These are phyloP conservation scores for Apogon talboti DNA, from an alignment of 2,797 vertebrate genomes.

Conservation along the genomic window DNA sequence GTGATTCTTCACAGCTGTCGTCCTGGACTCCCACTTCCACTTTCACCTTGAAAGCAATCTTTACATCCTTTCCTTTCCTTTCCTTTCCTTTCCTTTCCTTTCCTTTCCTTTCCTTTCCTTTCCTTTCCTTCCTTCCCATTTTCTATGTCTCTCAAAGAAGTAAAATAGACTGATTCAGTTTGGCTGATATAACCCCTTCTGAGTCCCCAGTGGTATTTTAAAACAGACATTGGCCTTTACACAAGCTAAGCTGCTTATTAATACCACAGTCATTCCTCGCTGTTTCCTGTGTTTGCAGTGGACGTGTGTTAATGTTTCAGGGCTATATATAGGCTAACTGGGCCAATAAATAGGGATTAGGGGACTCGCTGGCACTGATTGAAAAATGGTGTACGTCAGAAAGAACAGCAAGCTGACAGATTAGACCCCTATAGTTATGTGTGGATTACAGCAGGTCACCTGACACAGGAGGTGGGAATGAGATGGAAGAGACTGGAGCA, in stretches of 20 bases:
- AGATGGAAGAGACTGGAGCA: not conserved
- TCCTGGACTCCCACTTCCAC: conserved; percentile 28
- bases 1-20: conserved; percentile 31
- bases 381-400: conserved; percentile 54
- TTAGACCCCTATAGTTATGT: conserved; percentile 34
- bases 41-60: conserved; percentile 54
- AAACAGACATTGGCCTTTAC: conserved; percentile 67
- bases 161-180: conserved; percentile 43
- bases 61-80: conserved; percentile 2
- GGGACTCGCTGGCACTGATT: conserved; percentile 31
- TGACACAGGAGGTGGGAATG: conserved; percentile 27
- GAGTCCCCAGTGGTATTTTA: conserved; percentile 61
- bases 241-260: conserved; percentile 76
- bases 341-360: conserved; percentile 71
- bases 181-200: conserved; percentile 60
- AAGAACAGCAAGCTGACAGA: conserved; percentile 35
- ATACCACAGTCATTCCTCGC: conserved; percentile 53
- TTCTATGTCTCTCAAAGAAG: not conserved
- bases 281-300: conserved; percentile 49
- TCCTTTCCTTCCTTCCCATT: conserved; percentile 19
- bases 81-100: not conserved
- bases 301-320: conserved; percentile 15
- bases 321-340: conserved; percentile 72
- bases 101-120: conserved; percentile 14
- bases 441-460: conserved; percentile 56